These are phyloP conservation scores for Drosophila subpulchrella DNA, from an alignment of 1,140 invertebrate genomes.

Conservation along the genomic window DNA sequence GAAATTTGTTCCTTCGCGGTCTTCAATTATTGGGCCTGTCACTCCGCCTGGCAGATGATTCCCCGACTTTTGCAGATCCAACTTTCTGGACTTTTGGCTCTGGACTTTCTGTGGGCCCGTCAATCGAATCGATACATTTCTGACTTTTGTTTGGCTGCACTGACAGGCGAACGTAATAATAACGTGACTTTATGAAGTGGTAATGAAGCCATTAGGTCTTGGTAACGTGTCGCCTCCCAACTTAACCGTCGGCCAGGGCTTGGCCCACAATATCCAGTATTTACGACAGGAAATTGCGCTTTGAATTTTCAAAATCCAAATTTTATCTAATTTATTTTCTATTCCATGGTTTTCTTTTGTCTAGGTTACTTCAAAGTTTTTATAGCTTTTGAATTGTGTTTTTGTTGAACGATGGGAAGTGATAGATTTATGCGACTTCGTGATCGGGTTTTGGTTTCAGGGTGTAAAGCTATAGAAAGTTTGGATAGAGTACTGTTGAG, in stretches of 20 bases:
- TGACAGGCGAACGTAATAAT: slow-evolving; percentile 69
- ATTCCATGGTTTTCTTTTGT: slow-evolving; percentile 46
- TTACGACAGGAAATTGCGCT: slow-evolving; percentile 80
- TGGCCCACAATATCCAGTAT: slow-evolving; percentile 74
- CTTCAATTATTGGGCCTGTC: slow-evolving; percentile 75
- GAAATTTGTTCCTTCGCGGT: slow-evolving; percentile 45
- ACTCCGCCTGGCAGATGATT: slow-evolving; percentile 63
- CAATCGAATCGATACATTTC: slow-evolving; percentile 19
- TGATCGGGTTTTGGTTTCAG: slow-evolving; percentile 31
- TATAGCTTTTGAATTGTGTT: slow-evolving; percentile 59
- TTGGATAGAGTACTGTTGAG: neutral
- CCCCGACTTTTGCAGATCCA: slow-evolving; percentile 21
- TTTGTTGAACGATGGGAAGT: slow-evolving; percentile 43
- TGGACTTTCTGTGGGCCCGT: slow-evolving; percentile 9
- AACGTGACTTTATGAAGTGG: slow-evolving; percentile 82
- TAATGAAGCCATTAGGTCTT: slow-evolving; percentile 77
- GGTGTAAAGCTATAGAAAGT: slow-evolving; percentile 26
- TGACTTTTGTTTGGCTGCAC: slow-evolving; percentile 36
- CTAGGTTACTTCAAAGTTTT: slow-evolving; percentile 31
- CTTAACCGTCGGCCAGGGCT: slow-evolving; percentile 39
- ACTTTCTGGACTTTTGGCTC: slow-evolving; percentile 13
- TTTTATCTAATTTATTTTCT: slow-evolving; percentile 45
- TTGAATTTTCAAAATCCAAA: slow-evolving; percentile 67
- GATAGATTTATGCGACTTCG: slow-evolving; percentile 72
- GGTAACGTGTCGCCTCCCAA: slow-evolving; percentile 31